Percentiles rank a stretch among this genome's conserved stretches.
These are phyloP conservation scores for Calcarius lapponicus DNA, from an alignment of 2,797 vertebrate genomes.

Conservation along the genomic window DNA sequence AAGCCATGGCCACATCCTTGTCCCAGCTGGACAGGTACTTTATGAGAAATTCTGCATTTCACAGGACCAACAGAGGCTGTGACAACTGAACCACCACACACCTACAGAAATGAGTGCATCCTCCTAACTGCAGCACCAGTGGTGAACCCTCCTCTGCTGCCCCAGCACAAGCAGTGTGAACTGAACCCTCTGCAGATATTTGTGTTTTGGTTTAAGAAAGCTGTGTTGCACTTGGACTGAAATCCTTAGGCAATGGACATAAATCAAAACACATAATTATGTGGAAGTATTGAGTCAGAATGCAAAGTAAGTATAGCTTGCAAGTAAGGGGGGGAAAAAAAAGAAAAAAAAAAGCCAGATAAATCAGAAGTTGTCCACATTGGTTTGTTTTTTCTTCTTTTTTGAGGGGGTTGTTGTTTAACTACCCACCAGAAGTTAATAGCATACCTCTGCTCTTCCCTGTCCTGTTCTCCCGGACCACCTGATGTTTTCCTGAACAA, in stretches of 20 bases:
- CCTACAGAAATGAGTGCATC: background rate
- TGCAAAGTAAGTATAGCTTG: background rate
- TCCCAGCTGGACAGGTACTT: background rate
- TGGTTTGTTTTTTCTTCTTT: background rate
- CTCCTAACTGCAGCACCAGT: background rate
- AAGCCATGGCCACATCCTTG: background rate
- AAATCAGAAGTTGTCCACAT: background rate
- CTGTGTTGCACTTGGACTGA: background rate
- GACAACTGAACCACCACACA: background rate
- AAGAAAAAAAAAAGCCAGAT: background rate
- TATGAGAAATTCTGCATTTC: background rate
- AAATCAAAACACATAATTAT: slow-evolving; percentile 5
- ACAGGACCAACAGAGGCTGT: background rate
- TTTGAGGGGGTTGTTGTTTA: background rate
- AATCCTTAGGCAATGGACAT: background rate
- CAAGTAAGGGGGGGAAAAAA: background rate
- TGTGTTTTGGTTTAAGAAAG: background rate
- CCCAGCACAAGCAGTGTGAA: background rate
- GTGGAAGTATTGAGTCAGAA: background rate
- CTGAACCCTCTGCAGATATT: background rate
- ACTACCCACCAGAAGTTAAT: background rate
- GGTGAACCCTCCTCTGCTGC: background rate
- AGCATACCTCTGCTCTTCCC: background rate
- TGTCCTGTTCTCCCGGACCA: background rate
- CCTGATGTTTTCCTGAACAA: slow-evolving; percentile 1